Evolutionary conservation across 2,113 vertebrate genomes (phyloP), one percentile per base, ranked within the genome.

Genomic region (Neodon shergylaensis): DNA sequence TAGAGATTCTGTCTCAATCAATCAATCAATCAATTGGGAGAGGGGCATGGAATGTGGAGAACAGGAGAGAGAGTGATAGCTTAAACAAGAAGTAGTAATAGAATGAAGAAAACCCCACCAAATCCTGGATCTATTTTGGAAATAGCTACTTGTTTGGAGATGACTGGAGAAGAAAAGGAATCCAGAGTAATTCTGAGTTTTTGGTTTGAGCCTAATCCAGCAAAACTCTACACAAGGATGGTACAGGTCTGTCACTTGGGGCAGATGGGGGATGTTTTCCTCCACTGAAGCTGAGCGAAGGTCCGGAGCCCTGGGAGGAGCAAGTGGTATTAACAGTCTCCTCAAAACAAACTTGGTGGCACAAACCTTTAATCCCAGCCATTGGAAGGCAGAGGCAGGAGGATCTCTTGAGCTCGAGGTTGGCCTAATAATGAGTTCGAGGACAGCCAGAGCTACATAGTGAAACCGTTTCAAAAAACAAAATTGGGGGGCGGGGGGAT

Each of bases 51-150:
- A 2, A 19, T 33, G 44, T 28, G 19, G 42, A 47, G 42, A 33
- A 33, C 11, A 33, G 19, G 39, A 12, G 26, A 70, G 44, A 68
- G 26, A 33, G 44, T 63, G 21, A 33, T 79, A 39, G 16, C 65
- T 52, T 72, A 42, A 84, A 54, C 58, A 76, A 85, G 58, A 39
- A 74, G 28, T 72, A 61, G 47, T 88, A 26, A 74, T 54, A 65
- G 47, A 72, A 73, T 63, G 42, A 66, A 91, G 85, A 65, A 65
- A 65, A 77, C 33, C 21, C 33, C 21, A 70, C 82, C 22, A 61
- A 72, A 91, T 78, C 90, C 58, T 72, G n/a, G 33, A 9, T 90
- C 5, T 84, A 33, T 78, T 90, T 92, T 88, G 61, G 90, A 86
- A 95, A 63, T 72, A 93, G 73, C 76, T 68, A 88, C 11, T 77